A percentile compares a stretch with the other conserved stretches of the same genome.
Conservation (phyloP, 2,797 vertebrate species). For the Myotis daubentonii region DNA sequence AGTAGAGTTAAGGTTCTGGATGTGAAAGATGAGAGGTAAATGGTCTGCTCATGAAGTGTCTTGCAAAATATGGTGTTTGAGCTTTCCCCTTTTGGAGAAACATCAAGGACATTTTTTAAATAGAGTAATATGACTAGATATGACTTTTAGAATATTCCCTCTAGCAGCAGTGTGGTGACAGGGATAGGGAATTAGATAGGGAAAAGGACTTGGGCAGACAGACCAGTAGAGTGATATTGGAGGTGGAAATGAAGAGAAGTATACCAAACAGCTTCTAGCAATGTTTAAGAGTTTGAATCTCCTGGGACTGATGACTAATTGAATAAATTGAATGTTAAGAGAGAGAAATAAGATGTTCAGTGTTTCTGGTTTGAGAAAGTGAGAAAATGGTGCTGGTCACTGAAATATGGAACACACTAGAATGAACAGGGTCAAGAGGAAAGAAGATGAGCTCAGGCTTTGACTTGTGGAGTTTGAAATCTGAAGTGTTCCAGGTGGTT, state of each 20-base stretch:
- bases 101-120: background rate
- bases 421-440: background rate
- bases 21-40: background rate
- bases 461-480: background rate
- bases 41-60: fast-evolving
- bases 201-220: background rate
- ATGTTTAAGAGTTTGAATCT: background rate
- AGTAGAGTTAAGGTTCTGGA: background rate
- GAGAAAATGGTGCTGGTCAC: background rate
- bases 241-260: background rate
- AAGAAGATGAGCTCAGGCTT: background rate
- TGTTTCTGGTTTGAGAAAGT: background rate
- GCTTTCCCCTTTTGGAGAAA: background rate
- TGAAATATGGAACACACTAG: background rate
- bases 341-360: background rate
- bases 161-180: background rate
- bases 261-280: background rate
- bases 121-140: background rate
- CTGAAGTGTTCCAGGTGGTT: background rate
- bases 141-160: background rate
- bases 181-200: background rate
- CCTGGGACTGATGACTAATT: background rate
- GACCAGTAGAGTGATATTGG: background rate
- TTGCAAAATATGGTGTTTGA: background rate
- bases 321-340: background rate